These are phyloP conservation scores for Amphiprion clarkii DNA, from an alignment of 2,797 vertebrate species.

Conservation along the genomic window DNA sequence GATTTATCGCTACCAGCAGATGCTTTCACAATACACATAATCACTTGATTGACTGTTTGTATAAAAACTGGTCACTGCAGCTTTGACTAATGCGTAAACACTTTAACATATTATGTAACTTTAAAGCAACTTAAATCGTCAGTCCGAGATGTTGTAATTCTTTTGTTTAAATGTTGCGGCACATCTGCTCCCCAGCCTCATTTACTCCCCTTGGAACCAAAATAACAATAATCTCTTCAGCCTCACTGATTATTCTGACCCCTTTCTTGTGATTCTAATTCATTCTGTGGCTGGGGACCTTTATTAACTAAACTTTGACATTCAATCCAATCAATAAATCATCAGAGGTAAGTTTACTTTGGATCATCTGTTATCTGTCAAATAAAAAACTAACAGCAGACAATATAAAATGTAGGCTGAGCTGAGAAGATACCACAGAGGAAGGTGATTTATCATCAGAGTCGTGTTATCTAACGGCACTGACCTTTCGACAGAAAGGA, in stretches of 20 bases:
- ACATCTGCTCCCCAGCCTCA: slow-evolving; percentile 51
- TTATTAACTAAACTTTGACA: slow-evolving; percentile 40
- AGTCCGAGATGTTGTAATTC: slow-evolving; percentile 13
- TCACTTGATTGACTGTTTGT: background rate
- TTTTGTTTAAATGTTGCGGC: slow-evolving; percentile 18
- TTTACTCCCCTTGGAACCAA: slow-evolving; percentile 40
- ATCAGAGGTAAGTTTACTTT: slow-evolving; percentile 38
- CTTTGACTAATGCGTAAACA: background rate
- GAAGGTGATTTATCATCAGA: slow-evolving; percentile 69
- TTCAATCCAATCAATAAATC: slow-evolving; percentile 60
- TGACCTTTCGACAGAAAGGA: slow-evolving; percentile 64
- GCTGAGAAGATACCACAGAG: slow-evolving; percentile 48
- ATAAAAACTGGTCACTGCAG: background rate
- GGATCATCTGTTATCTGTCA: slow-evolving; percentile 50
- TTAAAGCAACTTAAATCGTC: background rate
- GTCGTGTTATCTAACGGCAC: slow-evolving; percentile 48
- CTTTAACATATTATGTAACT: background rate
- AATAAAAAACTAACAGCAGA: slow-evolving; percentile 22
- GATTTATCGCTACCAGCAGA: slow-evolving; percentile 7
- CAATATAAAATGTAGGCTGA: slow-evolving; percentile 47
- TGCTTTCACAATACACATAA: background rate
- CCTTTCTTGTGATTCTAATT: slow-evolving; percentile 33
- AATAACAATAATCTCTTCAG: slow-evolving; percentile 56
- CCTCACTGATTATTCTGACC: slow-evolving; percentile 34
- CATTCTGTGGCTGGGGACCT: background rate